Evolutionary conservation across 2,888 invertebrate species (phyloP).

Genomic region (Cheilosia urbana): DNA sequence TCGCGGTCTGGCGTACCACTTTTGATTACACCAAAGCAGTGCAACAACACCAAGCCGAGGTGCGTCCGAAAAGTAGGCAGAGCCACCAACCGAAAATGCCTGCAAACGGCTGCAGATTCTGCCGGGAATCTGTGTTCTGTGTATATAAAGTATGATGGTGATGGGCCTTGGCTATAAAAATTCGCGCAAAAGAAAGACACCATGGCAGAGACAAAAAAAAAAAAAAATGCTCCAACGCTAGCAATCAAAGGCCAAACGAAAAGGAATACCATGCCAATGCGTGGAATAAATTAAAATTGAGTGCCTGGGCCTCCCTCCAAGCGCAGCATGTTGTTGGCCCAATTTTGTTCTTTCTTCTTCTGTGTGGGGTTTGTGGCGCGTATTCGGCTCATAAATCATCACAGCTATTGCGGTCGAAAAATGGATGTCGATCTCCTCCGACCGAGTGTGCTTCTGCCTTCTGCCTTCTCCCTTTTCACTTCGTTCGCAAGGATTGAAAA

Average conservation of each 20-base stretch:
- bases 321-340: conserved; percentile 59
- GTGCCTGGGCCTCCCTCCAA: conserved; percentile 47
- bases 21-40: conserved; percentile 37
- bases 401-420: conserved; percentile 44
- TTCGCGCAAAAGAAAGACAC: conserved; percentile 18
- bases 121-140: conserved; percentile 7
- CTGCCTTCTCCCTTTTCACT: too few species aligned
- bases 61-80: conserved; percentile 1
- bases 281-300: conserved; percentile 71
- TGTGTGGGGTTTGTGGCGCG: neutral
- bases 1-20: conserved; percentile 52
- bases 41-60: conserved; percentile 21
- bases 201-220: conserved; percentile 5
- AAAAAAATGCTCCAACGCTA: conserved; percentile 11
- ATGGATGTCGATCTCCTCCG: neutral
- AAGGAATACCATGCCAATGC: conserved; percentile 47
- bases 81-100: neutral
- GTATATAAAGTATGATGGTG: neutral
- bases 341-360: conserved; percentile 22
- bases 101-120: neutral
- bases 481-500: conserved; percentile 3
- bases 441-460: neutral
- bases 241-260: conserved; percentile 51
- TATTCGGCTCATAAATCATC: conserved; percentile 52
- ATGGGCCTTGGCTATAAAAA: conserved; percentile 18